These are phyloP conservation scores for Chloropsis cyanopogon DNA, from an alignment of 2,113 vertebrate species.

Conservation along the genomic window DNA sequence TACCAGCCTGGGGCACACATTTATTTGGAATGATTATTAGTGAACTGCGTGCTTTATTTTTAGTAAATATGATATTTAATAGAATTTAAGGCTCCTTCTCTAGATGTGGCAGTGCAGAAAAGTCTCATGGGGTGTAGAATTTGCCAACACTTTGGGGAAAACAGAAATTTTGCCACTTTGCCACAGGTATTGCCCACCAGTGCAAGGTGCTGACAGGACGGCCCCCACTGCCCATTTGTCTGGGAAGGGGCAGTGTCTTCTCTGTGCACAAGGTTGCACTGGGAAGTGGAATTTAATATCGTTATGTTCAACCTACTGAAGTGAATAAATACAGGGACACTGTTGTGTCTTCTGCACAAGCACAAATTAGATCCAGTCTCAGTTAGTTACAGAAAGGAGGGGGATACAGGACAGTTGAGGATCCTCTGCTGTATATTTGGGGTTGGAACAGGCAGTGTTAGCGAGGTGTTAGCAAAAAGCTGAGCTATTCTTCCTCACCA, in stretches of 20 bases:
- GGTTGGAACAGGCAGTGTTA: accelerated
- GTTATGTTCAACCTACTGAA: background rate
- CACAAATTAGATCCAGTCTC: background rate
- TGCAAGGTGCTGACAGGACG: accelerated
- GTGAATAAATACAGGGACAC: background rate
- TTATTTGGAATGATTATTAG: background rate
- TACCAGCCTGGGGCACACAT: background rate
- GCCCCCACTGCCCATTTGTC: background rate
- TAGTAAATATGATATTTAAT: background rate
- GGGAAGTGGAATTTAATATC: background rate
- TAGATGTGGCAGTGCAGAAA: background rate
- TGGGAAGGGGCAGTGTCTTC: background rate
- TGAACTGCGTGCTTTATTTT: background rate
- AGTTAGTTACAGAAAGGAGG: background rate
- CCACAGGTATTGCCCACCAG: background rate
- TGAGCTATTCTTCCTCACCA: background rate
- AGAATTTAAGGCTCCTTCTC: background rate
- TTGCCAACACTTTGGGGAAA: background rate
- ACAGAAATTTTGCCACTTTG: background rate
- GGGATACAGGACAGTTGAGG: background rate
- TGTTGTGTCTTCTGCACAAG: background rate
- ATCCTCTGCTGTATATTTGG: background rate
- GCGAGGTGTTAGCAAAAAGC: background rate
- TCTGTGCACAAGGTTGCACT: background rate
- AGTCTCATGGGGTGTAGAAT: background rate